These are phyloP conservation scores for Ascaphus truei DNA, from an alignment of 2,113 vertebrate genomes.

Conservation along the genomic window DNA sequence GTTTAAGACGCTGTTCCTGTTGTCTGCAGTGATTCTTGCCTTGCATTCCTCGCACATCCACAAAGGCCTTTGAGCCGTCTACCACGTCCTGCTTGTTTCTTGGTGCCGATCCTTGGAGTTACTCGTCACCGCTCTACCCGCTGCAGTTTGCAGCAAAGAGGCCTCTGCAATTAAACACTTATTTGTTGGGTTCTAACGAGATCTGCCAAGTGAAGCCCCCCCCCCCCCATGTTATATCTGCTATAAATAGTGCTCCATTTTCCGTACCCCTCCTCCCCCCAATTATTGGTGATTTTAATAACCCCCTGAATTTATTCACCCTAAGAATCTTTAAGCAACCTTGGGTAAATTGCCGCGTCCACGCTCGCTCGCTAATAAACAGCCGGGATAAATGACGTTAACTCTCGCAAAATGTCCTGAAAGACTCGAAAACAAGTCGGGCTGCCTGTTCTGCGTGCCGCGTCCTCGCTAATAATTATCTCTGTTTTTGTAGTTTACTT, in stretches of 20 bases:
- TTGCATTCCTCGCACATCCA: too few species aligned
- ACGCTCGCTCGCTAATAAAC: conserved; percentile 29
- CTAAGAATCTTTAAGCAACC: not conserved
- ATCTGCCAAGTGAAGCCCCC: too few species aligned
- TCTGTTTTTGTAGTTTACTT: conserved; percentile 35
- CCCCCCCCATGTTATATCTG: too few species aligned
- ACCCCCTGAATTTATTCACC: conserved; percentile 25
- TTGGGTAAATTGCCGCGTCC: conserved; percentile 25
- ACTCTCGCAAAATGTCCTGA: conserved; percentile 27
- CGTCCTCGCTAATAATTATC: conserved; percentile 37
- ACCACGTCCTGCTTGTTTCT: too few species aligned
- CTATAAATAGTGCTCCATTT: not conserved
- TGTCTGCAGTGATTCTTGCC: too few species aligned
- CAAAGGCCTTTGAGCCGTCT: too few species aligned
- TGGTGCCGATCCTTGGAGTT: too few species aligned
- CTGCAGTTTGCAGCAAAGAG: too few species aligned
- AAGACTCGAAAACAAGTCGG: conserved; percentile 5
- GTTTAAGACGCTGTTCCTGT: too few species aligned
- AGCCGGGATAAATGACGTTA: conserved; percentile 26
- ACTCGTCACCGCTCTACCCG: too few species aligned
- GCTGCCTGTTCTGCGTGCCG: conserved; percentile 13
- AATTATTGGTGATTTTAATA: conserved; percentile 12
- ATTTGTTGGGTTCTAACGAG: too few species aligned
- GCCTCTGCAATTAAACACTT: too few species aligned
- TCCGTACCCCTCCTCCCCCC: not conserved